These are phyloP conservation scores for Orthosia gracilis DNA, from an alignment of 2,888 invertebrate genomes.

Conservation along the genomic window DNA sequence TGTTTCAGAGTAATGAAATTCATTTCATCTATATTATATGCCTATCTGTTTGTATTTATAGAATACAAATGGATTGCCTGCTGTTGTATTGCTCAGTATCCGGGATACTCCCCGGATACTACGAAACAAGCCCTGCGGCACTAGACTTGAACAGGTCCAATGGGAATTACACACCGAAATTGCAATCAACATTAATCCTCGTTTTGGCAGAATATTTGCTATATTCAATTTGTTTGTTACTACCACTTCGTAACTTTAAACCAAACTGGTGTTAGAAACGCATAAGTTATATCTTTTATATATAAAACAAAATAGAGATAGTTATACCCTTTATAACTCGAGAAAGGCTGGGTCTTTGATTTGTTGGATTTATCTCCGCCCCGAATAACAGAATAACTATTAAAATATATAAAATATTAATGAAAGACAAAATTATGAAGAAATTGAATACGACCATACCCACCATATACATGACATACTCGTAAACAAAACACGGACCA, in stretches of 20 bases:
- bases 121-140: conserved; percentile 56
- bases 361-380: too few species aligned
- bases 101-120: conserved; percentile 52
- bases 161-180: conserved; percentile 25
- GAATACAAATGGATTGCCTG: conserved; percentile 31
- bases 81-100: conserved; percentile 53
- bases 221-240: not conserved
- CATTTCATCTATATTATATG: not conserved
- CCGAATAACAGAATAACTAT: too few species aligned
- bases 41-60: not conserved
- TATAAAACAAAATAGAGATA: too few species aligned
- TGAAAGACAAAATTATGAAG: too few species aligned
- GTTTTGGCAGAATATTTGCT: not conserved
- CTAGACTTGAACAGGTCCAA: conserved; percentile 48
- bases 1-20: conserved; percentile 1
- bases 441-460: too few species aligned
- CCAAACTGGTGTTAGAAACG: not conserved
- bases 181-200: conserved; percentile 40
- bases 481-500: too few species aligned
- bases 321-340: too few species aligned
- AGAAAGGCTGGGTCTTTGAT: too few species aligned
- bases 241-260: not conserved
- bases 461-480: too few species aligned
- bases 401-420: too few species aligned
- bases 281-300: not conserved